Percentiles rank a stretch among this genome's conserved stretches.
These are phyloP conservation scores for Apamea crenata DNA, from an alignment of 2,888 invertebrate species.

Conservation along the genomic window DNA sequence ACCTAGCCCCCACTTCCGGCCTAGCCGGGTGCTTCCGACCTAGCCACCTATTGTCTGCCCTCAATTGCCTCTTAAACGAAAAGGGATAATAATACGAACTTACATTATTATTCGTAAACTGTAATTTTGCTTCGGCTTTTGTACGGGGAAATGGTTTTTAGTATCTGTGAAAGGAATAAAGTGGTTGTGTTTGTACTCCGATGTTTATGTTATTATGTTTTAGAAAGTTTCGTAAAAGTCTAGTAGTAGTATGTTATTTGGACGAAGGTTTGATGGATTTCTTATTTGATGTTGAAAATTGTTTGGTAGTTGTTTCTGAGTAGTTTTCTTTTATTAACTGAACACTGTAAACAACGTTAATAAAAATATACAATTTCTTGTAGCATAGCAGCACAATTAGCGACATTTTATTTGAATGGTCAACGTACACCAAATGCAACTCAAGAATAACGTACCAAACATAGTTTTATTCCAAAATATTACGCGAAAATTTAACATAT, in stretches of 20 bases:
- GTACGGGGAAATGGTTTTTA: constrained; percentile 14
- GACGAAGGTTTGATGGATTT: background rate
- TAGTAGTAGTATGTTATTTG: background rate
- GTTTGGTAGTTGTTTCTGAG: background rate
- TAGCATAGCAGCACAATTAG: background rate
- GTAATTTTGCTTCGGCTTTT: constrained; percentile 51
- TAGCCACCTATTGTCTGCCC: constrained; percentile 55
- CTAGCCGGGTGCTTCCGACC: constrained; percentile 45
- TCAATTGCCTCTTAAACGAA: constrained; percentile 64
- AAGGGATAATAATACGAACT: constrained; percentile 55
- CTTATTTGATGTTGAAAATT: background rate
- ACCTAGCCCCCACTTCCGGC: constrained; percentile 46
- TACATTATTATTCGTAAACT: constrained; percentile 42
- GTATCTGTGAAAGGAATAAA: constrained; percentile 7
- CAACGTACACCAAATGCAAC: background rate
- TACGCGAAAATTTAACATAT: background rate
- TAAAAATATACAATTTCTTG: background rate
- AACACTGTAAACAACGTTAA: background rate
- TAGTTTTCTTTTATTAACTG: background rate
- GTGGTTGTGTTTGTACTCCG: background rate
- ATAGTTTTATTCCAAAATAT: background rate
- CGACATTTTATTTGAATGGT: background rate
- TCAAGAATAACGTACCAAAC: background rate
- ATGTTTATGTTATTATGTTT: constrained; percentile 2
- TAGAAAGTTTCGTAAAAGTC: background rate